phyloP scores from a whole-genome alignment of 2,113 vertebrate genomes.

The Indri indri region DNA sequence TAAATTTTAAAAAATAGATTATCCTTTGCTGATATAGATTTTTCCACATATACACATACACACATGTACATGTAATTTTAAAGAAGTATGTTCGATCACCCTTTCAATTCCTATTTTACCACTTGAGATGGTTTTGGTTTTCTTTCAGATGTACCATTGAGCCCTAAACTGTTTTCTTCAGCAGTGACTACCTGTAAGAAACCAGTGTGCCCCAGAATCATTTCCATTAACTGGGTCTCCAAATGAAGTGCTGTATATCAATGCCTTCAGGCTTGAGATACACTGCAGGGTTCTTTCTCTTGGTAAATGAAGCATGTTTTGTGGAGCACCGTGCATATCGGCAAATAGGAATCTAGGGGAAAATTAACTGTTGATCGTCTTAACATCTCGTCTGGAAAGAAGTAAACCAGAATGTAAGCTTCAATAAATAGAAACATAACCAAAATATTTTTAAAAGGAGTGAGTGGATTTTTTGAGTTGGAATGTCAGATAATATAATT shows the following conservation, averaged over 20 bases:
- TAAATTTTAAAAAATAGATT: not conserved
- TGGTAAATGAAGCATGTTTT: slow-evolving; percentile 70
- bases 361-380: slow-evolving; percentile 58
- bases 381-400: slow-evolving; percentile 56
- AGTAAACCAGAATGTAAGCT: not conserved
- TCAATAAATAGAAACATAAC: slow-evolving; percentile 20
- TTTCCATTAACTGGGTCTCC: slow-evolving; percentile 49
- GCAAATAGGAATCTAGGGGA: slow-evolving; percentile 58
- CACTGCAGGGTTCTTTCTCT: slow-evolving; percentile 46
- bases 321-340: slow-evolving; percentile 49
- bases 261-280: slow-evolving; percentile 23
- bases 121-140: not conserved
- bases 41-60: not conserved
- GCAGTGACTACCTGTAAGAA: not conserved
- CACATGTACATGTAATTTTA: not conserved
- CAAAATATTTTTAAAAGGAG: not conserved
- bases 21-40: not conserved
- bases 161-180: not conserved
- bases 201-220: slow-evolving; percentile 30
- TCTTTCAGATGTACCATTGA: not conserved
- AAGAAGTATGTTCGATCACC: not conserved
- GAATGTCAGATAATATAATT: slow-evolving; percentile 27
- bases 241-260: slow-evolving; percentile 41
- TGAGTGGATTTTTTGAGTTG: not conserved
- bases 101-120: not conserved